phyloP scores from a whole-genome alignment of 2,888 invertebrate species.

The Xestia rhomboidea region DNA sequence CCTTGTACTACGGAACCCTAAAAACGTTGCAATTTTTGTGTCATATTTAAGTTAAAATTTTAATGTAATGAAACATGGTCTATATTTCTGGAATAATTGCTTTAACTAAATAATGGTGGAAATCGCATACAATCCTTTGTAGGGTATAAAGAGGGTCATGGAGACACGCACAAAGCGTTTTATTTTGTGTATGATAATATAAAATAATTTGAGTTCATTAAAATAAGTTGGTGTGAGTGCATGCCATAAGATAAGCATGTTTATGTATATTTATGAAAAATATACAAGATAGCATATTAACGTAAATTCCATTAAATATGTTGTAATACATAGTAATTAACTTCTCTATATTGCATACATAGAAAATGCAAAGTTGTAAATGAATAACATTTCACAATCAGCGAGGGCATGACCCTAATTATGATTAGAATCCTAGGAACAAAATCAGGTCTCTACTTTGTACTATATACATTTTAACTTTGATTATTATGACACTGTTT shows the following conservation, averaged over 20 bases:
- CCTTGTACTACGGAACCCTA: too few relatives aligned
- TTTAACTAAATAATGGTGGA: not conserved
- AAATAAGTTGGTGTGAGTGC: not conserved
- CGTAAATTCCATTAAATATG: not conserved
- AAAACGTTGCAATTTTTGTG: not conserved
- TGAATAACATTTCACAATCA: constrained; percentile 24
- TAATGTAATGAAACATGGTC: not conserved
- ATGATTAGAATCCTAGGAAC: constrained; percentile 32
- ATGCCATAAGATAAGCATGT: not conserved
- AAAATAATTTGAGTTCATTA: not conserved
- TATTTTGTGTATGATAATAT: not conserved
- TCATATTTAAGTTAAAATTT: not conserved
- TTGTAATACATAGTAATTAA: constrained; percentile 1
- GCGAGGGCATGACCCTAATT: constrained; percentile 16
- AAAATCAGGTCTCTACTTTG: constrained; percentile 17
- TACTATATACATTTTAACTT: not conserved
- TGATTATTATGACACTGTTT: not conserved
- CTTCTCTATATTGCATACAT: not conserved
- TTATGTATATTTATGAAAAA: not conserved
- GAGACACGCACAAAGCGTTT: not conserved
- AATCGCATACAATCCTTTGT: not conserved
- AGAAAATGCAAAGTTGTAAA: constrained; percentile 1
- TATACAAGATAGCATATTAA: not conserved
- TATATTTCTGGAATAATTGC: not conserved
- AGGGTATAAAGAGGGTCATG: not conserved